Evolutionary conservation across 2,113 vertebrate species (phyloP).

Genomic region (Labeo rohita): DNA sequence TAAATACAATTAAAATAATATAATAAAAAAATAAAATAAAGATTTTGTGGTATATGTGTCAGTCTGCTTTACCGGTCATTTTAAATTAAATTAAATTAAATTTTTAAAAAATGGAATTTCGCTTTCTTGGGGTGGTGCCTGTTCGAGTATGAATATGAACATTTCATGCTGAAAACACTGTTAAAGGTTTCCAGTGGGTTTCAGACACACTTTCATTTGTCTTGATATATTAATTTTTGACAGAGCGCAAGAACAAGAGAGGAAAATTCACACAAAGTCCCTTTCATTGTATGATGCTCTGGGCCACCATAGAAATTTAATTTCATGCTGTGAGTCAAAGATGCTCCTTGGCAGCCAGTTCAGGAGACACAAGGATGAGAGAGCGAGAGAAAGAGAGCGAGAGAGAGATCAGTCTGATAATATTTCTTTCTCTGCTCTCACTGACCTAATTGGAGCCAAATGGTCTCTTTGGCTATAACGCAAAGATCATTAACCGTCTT

Average conservation of each 20-base stretch:
- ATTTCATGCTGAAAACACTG: neutral
- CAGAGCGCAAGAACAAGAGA: slow-evolving; percentile 34
- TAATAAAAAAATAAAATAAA: too few species aligned
- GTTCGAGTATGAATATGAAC: neutral
- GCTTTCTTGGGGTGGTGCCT: neutral
- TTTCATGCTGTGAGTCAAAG: slow-evolving; percentile 63
- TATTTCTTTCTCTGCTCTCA: slow-evolving; percentile 56
- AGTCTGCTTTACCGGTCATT: neutral
- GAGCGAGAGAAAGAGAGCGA: slow-evolving; percentile 50
- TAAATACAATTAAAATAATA: too few species aligned
- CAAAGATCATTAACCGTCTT: slow-evolving; percentile 70
- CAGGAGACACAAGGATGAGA: slow-evolving; percentile 45
- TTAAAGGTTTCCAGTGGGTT: neutral
- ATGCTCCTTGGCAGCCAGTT: slow-evolving; percentile 63
- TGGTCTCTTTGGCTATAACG: slow-evolving; percentile 76
- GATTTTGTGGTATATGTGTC: neutral
- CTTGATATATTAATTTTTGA: slow-evolving; percentile 19
- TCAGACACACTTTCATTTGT: slow-evolving; percentile 12
- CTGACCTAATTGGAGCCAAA: slow-evolving; percentile 85
- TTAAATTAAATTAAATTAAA: neutral
- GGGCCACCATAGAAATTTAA: slow-evolving; percentile 71
- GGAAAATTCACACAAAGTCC: slow-evolving; percentile 60
- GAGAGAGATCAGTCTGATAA: slow-evolving; percentile 70
- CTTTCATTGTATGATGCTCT: slow-evolving; percentile 60
- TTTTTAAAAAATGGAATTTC: neutral